Percentiles rank a stretch among this genome's conserved stretches.
These are phyloP conservation scores for Euleptes europaea DNA, from an alignment of 2,113 vertebrate genomes.

Conservation along the genomic window DNA sequence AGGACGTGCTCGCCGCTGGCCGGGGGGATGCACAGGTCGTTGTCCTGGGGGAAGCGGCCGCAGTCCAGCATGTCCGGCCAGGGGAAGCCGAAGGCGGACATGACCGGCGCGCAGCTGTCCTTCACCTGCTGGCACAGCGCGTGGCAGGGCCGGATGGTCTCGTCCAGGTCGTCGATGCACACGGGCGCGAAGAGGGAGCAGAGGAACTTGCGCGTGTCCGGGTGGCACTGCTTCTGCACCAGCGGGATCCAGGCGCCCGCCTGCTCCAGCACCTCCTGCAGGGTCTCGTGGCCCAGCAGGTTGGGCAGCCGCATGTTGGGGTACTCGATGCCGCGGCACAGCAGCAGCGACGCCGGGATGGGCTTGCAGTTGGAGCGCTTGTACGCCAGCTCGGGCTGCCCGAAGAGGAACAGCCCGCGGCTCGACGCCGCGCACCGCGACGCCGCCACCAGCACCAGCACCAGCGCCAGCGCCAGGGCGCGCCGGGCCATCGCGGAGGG, in stretches of 20 bases:
- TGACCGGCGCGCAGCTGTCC: constrained; percentile 92
- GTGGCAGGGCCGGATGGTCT: constrained; percentile 94
- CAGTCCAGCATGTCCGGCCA: constrained; percentile 98
- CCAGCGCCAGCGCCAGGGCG: constrained; percentile 56
- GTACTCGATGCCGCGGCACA: constrained; percentile 96
- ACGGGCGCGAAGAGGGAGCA: constrained; percentile 97
- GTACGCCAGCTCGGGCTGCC: constrained; percentile 87
- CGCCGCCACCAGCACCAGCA: constrained; percentile 70
- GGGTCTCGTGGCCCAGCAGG: constrained; percentile 94
- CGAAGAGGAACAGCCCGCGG: constrained; percentile 87
- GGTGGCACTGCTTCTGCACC: constrained; percentile 94
- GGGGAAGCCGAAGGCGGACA: constrained; percentile 96
- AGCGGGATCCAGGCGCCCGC: constrained; percentile 96
- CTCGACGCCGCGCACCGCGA: constrained; percentile 77
- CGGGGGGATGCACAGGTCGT: constrained; percentile 96
- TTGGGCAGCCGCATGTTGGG: constrained; percentile 95
- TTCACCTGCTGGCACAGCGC: constrained; percentile 93
- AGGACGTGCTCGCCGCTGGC: constrained; percentile 81
- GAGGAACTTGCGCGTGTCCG: constrained; percentile 97
- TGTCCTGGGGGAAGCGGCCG: constrained; percentile 90
- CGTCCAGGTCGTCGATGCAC: constrained; percentile 92
- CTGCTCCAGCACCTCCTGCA: constrained; percentile 95
- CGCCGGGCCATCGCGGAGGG: constrained; percentile 67
- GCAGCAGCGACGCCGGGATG: constrained; percentile 87
- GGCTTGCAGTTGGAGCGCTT: constrained; percentile 92